phyloP scores from a whole-genome alignment of 1,140 invertebrate species.

The Aphaenogaster floridana region DNA sequence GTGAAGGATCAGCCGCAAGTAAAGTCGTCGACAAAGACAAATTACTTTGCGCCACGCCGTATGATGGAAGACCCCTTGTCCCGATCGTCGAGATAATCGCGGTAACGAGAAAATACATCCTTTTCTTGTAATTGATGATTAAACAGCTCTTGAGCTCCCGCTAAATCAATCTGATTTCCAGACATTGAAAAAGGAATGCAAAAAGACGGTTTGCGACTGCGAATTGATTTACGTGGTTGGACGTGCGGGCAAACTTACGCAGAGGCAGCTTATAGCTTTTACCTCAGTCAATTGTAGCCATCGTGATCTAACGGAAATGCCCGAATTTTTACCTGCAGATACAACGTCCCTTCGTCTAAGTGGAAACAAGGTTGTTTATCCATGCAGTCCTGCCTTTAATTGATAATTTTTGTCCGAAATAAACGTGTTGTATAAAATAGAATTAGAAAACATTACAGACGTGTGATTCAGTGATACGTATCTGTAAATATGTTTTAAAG shows the following conservation, averaged over 20 bases:
- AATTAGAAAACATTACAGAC: not conserved
- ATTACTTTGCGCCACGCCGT: conserved; percentile 86
- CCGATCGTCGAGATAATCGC: conserved; percentile 87
- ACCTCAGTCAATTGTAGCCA: conserved; percentile 88
- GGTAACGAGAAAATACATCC: conserved; percentile 78
- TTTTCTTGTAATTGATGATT: conserved; percentile 30
- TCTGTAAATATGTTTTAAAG: not conserved
- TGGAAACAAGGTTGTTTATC: conserved; percentile 86
- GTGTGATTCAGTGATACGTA: not conserved
- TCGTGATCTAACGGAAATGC: conserved; percentile 86
- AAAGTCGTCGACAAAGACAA: conserved; percentile 87
- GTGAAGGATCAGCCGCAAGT: conserved; percentile 78
- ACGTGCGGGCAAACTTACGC: conserved; percentile 79
- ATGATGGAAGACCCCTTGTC: conserved; percentile 86
- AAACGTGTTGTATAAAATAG: not conserved
- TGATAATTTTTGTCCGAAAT: not conserved
- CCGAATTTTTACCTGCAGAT: conserved; percentile 87
- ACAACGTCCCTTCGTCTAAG: conserved; percentile 88
- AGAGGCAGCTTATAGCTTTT: conserved; percentile 86
- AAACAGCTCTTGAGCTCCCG: not conserved
- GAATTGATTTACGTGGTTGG: conserved; percentile 85
- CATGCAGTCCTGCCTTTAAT: not conserved
- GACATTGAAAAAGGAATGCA: conserved; percentile 82
- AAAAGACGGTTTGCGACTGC: conserved; percentile 81
- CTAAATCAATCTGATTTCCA: conserved; percentile 54